Base-by-base conservation (phyloP, 2,888 invertebrate genomes). In the Netelia inedita region DNA sequence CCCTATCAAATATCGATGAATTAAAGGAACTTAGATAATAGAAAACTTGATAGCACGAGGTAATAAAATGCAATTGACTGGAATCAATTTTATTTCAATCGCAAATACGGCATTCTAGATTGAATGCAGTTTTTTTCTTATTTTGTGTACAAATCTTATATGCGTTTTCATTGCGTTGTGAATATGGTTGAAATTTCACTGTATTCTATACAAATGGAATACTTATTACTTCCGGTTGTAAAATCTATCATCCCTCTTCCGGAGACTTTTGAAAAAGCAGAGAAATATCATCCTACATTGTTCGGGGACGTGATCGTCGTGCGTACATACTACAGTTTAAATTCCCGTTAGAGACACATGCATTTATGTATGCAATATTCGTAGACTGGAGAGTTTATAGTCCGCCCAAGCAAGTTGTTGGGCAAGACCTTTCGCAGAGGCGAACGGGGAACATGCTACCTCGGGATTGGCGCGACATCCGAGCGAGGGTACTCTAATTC, bases 341-440 rank as follows among this genome's bases (percentile, higher is more conserved):
- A 55, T 82, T 78, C 66, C 68, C 53, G 61, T 66, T 63, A 73
- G 63, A 59, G 65, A 83, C 85, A 53, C 86, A 86, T 89, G 89
- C 89, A 89, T 89, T 89, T 89, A 89, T 89, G 89, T 86, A 89
- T 89, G 88, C 86, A 88, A 89, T 88, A 89, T 87, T 78, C 86
- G 82, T 63, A 66, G 53, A 79, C 23, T 55, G 43, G 57, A 14
- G 76, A 65, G 80, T 28, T 53, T 23, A 74, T 35, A 55, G 80
- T 80, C 72, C 16, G 72, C 61, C 57, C 63, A 35, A 28, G 46
- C 16, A 57, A 74, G 50, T 61, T 23, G 21, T 41, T 46, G 14
- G 46, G 1, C 28, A 28, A 68, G 76, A 66, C 21, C 50, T 23
- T 11, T 55, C 35, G 19, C 19, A 35, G 14, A 74, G 53, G 50